These are phyloP conservation scores for Chlamydotis undulata DNA, from an alignment of 2,113 vertebrate genomes.

Conservation along the genomic window DNA sequence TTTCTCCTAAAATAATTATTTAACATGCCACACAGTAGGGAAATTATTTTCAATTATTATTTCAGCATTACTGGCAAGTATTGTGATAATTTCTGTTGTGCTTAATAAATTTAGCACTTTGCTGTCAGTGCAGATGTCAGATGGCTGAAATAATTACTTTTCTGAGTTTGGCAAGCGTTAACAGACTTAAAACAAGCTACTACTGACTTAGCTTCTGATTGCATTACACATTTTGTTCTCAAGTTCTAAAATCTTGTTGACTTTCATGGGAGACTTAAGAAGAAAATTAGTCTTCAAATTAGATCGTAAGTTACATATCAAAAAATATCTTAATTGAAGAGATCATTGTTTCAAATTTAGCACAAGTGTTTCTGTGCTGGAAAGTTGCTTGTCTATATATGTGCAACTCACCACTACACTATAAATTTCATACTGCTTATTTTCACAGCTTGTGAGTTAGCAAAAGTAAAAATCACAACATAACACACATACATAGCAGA, in stretches of 20 bases:
- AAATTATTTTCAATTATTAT: neutral
- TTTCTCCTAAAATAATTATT: neutral
- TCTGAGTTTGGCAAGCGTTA: neutral
- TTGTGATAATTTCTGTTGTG: neutral
- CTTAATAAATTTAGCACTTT: neutral
- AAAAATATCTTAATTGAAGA: neutral
- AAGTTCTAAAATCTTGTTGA: neutral
- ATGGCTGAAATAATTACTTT: neutral
- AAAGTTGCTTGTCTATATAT: neutral
- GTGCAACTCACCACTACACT: neutral
- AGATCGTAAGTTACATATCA: neutral
- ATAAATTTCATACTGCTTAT: neutral
- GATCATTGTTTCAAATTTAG: neutral
- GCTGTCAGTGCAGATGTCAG: neutral
- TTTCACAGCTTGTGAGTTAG: neutral
- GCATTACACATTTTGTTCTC: neutral
- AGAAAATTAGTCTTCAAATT: neutral
- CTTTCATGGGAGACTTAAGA: neutral
- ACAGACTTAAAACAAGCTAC: neutral
- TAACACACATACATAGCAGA: neutral
- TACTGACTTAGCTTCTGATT: neutral
- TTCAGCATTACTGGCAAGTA: neutral
- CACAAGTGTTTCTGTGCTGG: neutral
- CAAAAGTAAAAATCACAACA: neutral
- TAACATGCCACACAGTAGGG: rapidly evolving